phyloP scores from a whole-genome alignment of 92 coral and sea anemone genomes.

The Palythoa grandis region DNA sequence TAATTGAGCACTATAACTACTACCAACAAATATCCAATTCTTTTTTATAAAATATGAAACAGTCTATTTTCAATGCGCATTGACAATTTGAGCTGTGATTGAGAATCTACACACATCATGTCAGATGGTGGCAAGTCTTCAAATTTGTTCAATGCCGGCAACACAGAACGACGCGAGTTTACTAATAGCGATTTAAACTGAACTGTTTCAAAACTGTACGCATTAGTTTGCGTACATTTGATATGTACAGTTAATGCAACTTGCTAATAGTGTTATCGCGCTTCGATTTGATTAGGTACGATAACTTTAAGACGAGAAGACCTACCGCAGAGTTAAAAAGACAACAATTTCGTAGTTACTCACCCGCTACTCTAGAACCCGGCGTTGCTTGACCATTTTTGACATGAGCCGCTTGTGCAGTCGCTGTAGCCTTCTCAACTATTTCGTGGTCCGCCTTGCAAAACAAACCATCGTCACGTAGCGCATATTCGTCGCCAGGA shows the following conservation, averaged over 20 bases:
- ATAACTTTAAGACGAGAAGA: conserved; percentile 73
- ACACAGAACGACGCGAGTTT: not conserved
- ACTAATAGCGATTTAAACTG: conserved; percentile 31
- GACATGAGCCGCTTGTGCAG: conserved; percentile 89
- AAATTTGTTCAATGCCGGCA: not conserved
- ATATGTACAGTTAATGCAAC: conserved; percentile 75
- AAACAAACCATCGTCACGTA: conserved; percentile 95
- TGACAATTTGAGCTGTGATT: conserved; percentile 39
- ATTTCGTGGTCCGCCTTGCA: conserved; percentile 99
- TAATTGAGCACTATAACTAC: conserved; percentile 57
- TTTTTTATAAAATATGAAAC: conserved; percentile 16
- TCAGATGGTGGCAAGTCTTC: conserved; percentile 9
- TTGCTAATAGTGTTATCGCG: conserved; percentile 91
- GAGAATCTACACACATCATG: conserved; percentile 35
- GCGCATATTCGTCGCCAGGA: conserved; percentile 97
- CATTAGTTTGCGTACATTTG: conserved; percentile 55
- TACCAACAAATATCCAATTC: conserved; percentile 66
- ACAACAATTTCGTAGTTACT: conserved; percentile 53
- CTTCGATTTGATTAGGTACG: conserved; percentile 89
- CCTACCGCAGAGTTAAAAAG: conserved; percentile 87
- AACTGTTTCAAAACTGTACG: conserved; percentile 8
- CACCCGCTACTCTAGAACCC: conserved; percentile 66
- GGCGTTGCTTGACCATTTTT: conserved; percentile 60
- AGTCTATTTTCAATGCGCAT: conserved; percentile 27
- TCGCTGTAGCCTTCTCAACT: conserved; percentile 95